A percentile compares a stretch with the other conserved stretches of the same genome.
Evolutionary conservation across 2,797 vertebrate genomes (phyloP).

Genomic region (Sebastes cheni): DNA sequence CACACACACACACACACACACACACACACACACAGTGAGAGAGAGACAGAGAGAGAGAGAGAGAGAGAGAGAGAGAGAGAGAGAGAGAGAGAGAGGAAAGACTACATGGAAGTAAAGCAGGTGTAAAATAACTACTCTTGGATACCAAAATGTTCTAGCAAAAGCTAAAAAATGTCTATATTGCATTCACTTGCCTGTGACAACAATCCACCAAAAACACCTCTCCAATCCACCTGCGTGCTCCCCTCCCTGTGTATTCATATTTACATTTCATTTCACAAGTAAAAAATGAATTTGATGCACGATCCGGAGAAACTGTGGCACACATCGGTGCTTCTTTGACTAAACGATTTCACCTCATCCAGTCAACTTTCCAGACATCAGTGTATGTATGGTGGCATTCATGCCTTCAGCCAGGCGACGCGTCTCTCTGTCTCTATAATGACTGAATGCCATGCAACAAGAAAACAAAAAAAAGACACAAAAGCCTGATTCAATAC

Average conservation of each 20-base stretch:
- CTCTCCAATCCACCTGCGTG: constrained; percentile 20
- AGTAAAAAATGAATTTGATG: not conserved
- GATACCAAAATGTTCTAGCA: not conserved
- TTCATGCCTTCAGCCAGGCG: constrained; percentile 14
- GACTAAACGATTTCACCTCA: constrained; percentile 2
- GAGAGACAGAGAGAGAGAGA: not conserved
- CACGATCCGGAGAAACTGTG: not conserved
- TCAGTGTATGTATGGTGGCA: constrained; percentile 48
- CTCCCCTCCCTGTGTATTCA: not conserved
- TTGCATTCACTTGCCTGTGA: not conserved
- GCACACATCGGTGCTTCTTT: not conserved
- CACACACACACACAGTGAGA: not conserved
- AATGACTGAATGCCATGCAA: constrained; percentile 18
- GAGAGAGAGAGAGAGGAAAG: not conserved
- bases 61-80: not conserved
- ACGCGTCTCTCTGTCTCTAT: constrained; percentile 12
- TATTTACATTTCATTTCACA: not conserved
- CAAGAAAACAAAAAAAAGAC: not conserved
- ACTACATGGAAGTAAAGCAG: not conserved
- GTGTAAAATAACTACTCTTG: constrained; percentile 5
- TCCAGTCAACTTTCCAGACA: constrained; percentile 68
- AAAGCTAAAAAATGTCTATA: not conserved
- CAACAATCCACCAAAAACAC: not conserved
- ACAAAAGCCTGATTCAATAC: not conserved
- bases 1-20: too few relatives aligned